Evolutionary conservation across 2,113 vertebrate genomes (phyloP).

Genomic region (Zosterops hypoxanthus): DNA sequence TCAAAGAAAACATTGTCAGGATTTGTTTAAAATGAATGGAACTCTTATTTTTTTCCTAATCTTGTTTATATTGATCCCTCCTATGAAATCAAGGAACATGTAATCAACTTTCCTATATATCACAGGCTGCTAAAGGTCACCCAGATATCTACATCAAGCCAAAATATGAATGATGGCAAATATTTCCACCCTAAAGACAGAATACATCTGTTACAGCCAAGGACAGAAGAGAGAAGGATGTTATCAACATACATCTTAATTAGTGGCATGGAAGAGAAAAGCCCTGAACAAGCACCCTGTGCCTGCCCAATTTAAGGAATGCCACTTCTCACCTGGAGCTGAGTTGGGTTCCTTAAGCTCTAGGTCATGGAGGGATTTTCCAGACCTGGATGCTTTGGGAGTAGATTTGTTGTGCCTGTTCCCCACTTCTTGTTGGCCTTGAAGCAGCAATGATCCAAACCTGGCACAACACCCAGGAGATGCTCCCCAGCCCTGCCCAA

Average conservation of each 20-base stretch:
- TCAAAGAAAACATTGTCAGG: not conserved
- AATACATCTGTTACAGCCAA: not conserved
- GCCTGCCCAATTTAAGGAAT: not conserved
- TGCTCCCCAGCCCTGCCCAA: not conserved
- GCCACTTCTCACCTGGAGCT: not conserved
- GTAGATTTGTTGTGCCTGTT: not conserved
- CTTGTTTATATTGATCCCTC: constrained; percentile 11
- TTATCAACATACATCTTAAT: not conserved
- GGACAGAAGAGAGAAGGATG: not conserved
- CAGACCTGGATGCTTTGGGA: not conserved
- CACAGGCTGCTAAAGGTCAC: constrained; percentile 49
- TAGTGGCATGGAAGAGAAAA: not conserved
- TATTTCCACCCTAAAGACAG: not conserved
- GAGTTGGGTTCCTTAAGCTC: not conserved
- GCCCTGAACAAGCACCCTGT: not conserved
- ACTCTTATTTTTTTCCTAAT: not conserved
- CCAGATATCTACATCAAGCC: not conserved
- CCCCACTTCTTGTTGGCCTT: not conserved
- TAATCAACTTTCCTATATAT: constrained; percentile 46
- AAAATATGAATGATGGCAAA: constrained; percentile 14
- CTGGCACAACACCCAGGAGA: not conserved
- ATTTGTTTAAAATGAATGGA: not conserved
- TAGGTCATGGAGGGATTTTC: not conserved
- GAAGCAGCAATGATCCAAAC: not conserved
- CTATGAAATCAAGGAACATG: constrained; percentile 1